Evolutionary conservation across 2,888 invertebrate genomes (phyloP).

Genomic region (Nineta flava): DNA sequence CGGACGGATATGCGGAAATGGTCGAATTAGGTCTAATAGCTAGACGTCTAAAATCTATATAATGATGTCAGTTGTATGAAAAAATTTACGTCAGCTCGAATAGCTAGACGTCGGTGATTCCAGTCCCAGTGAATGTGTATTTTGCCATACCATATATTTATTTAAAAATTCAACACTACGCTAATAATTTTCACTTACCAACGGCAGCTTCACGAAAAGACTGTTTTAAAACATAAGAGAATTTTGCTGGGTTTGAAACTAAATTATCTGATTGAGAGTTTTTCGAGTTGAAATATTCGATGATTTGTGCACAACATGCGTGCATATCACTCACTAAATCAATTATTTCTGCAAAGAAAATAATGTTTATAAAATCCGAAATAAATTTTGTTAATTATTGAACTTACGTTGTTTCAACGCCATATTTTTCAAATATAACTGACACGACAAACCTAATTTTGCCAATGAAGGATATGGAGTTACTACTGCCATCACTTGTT

Average conservation of each 20-base stretch:
- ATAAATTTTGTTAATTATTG: neutral
- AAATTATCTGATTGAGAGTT: slow-evolving; percentile 23
- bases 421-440: slow-evolving; percentile 42
- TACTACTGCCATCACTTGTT: slow-evolving; percentile 34
- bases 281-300: slow-evolving; percentile 36
- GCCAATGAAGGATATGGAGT: slow-evolving; percentile 37
- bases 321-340: slow-evolving; percentile 47
- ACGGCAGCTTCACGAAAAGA: slow-evolving; percentile 43
- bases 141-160: neutral
- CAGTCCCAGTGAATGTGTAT: too few species aligned
- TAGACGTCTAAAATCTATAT: too few species aligned
- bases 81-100: too few species aligned
- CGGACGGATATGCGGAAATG: too few species aligned
- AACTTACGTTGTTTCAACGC: slow-evolving; percentile 45
- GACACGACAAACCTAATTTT: slow-evolving; percentile 38
- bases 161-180: neutral
- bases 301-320: slow-evolving; percentile 39
- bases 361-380: neutral
- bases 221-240: slow-evolving; percentile 45
- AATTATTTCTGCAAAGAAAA: slow-evolving; percentile 35
- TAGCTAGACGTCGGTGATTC: too few species aligned
- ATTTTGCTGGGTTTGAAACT: slow-evolving; percentile 36
- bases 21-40: too few species aligned
- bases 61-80: too few species aligned
- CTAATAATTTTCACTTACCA: slow-evolving; percentile 23